Conservation (phyloP, 2,888 invertebrate genomes). For the Pyrocoelia pectoralis region DNA sequence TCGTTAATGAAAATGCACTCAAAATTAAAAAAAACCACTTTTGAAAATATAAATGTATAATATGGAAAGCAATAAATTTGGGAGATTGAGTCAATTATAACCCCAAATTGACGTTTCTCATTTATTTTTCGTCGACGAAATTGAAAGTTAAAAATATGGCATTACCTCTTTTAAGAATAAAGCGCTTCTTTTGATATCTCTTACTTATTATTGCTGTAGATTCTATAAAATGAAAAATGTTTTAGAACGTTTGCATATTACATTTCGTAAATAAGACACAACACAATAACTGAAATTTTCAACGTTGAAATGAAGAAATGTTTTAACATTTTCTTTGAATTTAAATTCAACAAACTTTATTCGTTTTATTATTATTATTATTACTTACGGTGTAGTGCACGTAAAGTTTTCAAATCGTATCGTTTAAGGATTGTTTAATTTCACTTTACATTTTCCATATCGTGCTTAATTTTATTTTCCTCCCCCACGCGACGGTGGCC, state of each 20-base stretch:
- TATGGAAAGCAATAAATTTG: too few species aligned
- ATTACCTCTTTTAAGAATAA: neutral
- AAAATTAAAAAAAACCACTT: too few species aligned
- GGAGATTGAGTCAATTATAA: neutral
- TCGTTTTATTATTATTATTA: too few species aligned
- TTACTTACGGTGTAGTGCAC: neutral
- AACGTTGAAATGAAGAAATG: neutral
- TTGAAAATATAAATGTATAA: too few species aligned
- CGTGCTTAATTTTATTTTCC: too few species aligned
- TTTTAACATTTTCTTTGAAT: neutral
- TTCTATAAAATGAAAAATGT: neutral
- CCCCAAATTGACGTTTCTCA: slow-evolving; percentile 8
- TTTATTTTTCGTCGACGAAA: neutral
- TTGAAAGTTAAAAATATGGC: neutral
- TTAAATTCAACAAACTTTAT: neutral
- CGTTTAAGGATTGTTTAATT: too few species aligned
- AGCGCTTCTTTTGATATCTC: neutral
- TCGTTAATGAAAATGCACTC: too few species aligned
- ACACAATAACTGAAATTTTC: neutral
- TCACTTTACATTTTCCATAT: too few species aligned
- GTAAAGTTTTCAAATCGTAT: too few species aligned
- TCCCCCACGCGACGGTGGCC: too few species aligned
- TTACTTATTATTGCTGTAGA: neutral
- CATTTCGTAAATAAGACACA: neutral
- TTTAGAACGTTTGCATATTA: neutral